These are phyloP conservation scores for Synanthedon formicaeformis DNA, from an alignment of 2,888 invertebrate genomes.

Conservation along the genomic window DNA sequence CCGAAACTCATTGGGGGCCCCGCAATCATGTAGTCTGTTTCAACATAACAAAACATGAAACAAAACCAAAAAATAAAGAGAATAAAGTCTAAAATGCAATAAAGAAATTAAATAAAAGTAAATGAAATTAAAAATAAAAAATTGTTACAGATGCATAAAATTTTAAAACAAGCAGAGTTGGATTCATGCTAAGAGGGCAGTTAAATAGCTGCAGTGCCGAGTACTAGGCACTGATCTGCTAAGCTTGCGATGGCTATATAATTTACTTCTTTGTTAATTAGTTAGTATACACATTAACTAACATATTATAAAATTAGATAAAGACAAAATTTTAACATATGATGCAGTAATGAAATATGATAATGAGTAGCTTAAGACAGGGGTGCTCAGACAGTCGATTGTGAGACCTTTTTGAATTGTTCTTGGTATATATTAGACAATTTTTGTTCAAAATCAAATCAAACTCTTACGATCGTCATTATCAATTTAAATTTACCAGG, in stretches of 20 bases:
- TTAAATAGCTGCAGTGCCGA: conserved; percentile 54
- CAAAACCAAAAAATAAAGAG: conserved; percentile 75
- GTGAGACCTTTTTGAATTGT: too few relatives aligned
- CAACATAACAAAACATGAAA: conserved; percentile 79
- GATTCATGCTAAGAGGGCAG: conserved; percentile 50
- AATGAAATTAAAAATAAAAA: conserved; percentile 31
- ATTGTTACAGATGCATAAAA: conserved; percentile 42
- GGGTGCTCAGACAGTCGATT: too few relatives aligned
- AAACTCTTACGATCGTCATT: too few relatives aligned
- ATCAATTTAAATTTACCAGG: too few relatives aligned
- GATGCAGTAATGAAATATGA: too few relatives aligned
- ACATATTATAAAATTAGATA: background rate
- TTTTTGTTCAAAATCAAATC: too few relatives aligned
- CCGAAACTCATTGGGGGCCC: conserved; percentile 87
- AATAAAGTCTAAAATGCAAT: conserved; percentile 70
- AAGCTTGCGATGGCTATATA: conserved; percentile 49
- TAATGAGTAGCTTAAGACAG: too few relatives aligned
- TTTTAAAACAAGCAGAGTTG: conserved; percentile 43
- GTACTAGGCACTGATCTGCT: conserved; percentile 29
- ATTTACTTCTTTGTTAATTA: conserved; percentile 31
- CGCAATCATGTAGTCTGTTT: conserved; percentile 78
- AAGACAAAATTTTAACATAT: too few relatives aligned
- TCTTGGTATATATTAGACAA: too few relatives aligned
- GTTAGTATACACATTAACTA: conserved; percentile 48
- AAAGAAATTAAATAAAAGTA: conserved; percentile 25